These are phyloP conservation scores for Psittacula derbiana DNA, from an alignment of 2,797 vertebrate genomes.

Conservation along the genomic window DNA sequence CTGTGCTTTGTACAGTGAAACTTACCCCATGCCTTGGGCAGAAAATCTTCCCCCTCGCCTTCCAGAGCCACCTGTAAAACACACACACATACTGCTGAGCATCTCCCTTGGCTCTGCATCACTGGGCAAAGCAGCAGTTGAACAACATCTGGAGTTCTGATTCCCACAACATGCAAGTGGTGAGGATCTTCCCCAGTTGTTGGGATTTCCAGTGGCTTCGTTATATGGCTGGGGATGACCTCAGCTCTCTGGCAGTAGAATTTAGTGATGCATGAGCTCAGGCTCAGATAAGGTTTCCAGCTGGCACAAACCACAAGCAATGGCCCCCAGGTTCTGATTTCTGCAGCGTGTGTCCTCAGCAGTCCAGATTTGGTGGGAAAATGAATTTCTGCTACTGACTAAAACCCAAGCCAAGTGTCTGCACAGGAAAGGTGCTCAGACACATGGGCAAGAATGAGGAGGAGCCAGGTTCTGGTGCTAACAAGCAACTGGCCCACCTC, in stretches of 20 bases:
- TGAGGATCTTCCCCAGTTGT: neutral
- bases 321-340: neutral
- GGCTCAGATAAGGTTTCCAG: neutral
- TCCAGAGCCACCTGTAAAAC: conserved; percentile 82
- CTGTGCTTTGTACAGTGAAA: neutral
- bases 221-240: neutral
- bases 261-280: neutral
- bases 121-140: neutral
- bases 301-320: neutral
- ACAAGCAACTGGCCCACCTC: neutral
- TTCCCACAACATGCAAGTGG: neutral
- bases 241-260: neutral
- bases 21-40: conserved; percentile 99
- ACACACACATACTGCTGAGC: neutral
- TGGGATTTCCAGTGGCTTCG: neutral
- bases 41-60: conserved; percentile 96
- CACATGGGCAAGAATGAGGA: fast-evolving
- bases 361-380: neutral
- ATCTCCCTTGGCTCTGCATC: neutral
- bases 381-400: neutral
- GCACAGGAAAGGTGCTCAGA: neutral
- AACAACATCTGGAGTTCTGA: neutral
- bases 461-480: neutral
- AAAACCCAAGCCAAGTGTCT: neutral
- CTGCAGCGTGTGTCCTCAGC: neutral